phyloP scores from a whole-genome alignment of 2,113 vertebrate genomes.

The Ptyas mucosa region DNA sequence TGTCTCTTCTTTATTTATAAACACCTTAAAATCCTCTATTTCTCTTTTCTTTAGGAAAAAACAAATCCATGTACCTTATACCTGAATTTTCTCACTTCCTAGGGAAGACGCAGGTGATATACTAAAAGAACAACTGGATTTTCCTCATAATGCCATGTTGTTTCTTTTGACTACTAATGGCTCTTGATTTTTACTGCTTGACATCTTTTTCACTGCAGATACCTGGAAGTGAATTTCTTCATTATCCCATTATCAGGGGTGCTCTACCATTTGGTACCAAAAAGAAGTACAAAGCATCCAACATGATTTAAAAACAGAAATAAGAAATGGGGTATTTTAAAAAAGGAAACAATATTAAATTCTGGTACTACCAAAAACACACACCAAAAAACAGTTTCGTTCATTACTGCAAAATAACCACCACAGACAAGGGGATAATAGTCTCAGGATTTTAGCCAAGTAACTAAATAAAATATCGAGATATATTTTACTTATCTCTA shows the following conservation, averaged over 20 bases:
- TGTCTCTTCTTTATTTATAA: background rate
- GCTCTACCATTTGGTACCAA: background rate
- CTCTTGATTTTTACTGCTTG: background rate
- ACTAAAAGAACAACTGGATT: background rate
- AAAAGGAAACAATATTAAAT: background rate
- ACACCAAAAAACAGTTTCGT: background rate
- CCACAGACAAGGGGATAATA: background rate
- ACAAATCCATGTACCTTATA: background rate
- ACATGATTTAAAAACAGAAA: background rate
- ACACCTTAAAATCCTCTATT: background rate
- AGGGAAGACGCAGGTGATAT: background rate
- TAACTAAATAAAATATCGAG: background rate
- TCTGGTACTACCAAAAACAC: background rate
- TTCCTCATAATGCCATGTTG: background rate
- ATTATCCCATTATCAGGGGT: background rate
- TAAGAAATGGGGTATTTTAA: background rate
- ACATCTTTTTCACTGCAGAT: too few relatives aligned
- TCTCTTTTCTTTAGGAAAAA: background rate
- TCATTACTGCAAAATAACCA: background rate
- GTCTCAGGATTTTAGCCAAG: background rate
- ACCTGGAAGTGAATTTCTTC: background rate
- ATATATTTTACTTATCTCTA: background rate
- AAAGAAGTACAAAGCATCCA: background rate
- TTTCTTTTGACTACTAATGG: background rate
- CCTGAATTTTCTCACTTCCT: background rate